phyloP scores from a whole-genome alignment of 2,888 invertebrate genomes.

The Meandrusa payeni region DNA sequence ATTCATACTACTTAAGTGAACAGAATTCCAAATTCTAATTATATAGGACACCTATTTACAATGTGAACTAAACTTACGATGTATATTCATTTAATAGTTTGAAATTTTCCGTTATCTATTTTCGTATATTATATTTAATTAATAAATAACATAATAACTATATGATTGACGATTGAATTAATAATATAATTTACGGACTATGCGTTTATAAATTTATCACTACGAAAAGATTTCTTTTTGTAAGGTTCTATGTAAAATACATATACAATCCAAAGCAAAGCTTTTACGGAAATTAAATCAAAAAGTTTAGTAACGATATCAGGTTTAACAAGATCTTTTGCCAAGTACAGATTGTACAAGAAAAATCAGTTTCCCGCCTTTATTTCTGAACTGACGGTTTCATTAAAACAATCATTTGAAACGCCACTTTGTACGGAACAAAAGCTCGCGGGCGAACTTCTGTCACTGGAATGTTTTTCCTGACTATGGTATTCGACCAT shows the following conservation, averaged over 20 bases:
- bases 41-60: background rate
- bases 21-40: slow-evolving; percentile 4
- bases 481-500: slow-evolving; percentile 71
- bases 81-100: background rate
- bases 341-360: too few relatives aligned
- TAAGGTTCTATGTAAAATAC: too few relatives aligned
- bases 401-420: slow-evolving; percentile 66
- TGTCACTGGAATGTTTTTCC: slow-evolving; percentile 56
- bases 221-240: too few relatives aligned
- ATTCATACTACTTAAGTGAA: slow-evolving; percentile 5
- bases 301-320: too few relatives aligned
- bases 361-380: slow-evolving; percentile 57
- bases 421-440: slow-evolving; percentile 65
- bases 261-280: too few relatives aligned
- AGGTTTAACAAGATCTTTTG: background rate
- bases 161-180: background rate
- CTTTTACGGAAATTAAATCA: too few relatives aligned
- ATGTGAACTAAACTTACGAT: background rate
- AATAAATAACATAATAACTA: slow-evolving; percentile 12
- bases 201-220: too few relatives aligned
- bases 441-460: slow-evolving; percentile 71
- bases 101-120: background rate
- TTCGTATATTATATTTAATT: slow-evolving; percentile 3
- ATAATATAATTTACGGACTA: too few relatives aligned
- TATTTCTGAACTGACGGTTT: slow-evolving; percentile 60